Conservation (phyloP, 23 tunicate species). For the Pegea sp. region DNA sequence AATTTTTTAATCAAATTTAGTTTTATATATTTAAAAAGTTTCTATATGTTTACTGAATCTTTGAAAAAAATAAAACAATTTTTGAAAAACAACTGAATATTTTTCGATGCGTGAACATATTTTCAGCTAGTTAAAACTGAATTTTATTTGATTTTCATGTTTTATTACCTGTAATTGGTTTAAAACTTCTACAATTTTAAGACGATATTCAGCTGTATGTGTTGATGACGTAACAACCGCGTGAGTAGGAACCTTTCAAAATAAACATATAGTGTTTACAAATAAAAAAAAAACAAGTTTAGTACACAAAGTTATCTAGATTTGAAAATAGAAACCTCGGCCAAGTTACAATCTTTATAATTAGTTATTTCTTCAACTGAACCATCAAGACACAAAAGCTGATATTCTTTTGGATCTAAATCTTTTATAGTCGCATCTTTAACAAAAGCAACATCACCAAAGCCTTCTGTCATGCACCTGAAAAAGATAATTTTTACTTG, state of each 20-base stretch:
- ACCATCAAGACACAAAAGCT: constrained; percentile 24
- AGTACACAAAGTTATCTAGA: no score
- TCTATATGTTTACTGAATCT: no score
- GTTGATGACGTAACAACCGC: constrained; percentile 14
- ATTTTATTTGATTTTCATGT: no score
- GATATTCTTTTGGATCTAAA: neutral
- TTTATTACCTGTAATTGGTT: constrained; percentile 31
- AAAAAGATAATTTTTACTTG: neutral
- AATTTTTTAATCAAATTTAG: no score
- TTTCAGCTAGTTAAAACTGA: no score
- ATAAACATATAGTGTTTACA: no score
- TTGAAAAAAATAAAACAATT: no score
- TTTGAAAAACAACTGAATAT: no score
- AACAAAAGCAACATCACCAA: constrained; percentile 48
- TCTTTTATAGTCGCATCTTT: constrained; percentile 13
- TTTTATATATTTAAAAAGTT: no score
- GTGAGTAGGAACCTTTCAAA: constrained; percentile 37
- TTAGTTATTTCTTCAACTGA: constrained; percentile 2
- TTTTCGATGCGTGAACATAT: no score
- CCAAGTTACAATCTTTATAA: constrained; percentile 21
- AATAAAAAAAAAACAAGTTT: no score
- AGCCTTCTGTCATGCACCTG: constrained; percentile 18
- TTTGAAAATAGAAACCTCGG: no score
- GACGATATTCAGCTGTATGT: constrained; percentile 2
- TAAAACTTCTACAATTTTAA: constrained; percentile 14